Percentiles rank a stretch among this genome's conserved stretches.
Evolutionary conservation across 1,140 invertebrate species (phyloP).

Genomic region (Meloidogyne chitwoodi): DNA sequence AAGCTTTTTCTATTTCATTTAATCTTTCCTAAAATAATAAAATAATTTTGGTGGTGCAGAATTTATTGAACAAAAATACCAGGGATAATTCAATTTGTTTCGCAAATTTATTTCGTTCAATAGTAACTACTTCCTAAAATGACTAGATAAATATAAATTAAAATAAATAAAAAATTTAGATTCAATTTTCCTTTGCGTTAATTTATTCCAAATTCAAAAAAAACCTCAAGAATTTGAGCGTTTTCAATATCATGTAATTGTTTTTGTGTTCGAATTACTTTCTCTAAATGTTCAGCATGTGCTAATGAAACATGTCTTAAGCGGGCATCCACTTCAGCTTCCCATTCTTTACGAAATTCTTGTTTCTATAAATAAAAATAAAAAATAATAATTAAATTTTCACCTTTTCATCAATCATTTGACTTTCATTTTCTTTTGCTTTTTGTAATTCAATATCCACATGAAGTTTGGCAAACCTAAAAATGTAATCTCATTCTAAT

Average conservation of each 20-base stretch:
- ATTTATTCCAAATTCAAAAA: constrained; percentile 33
- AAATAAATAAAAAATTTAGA: background rate
- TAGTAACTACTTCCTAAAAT: constrained; percentile 59
- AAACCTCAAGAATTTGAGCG: constrained; percentile 68
- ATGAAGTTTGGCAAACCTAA: constrained; percentile 20
- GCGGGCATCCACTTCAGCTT: constrained; percentile 73
- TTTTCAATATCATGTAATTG: constrained; percentile 69
- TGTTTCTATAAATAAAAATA: background rate
- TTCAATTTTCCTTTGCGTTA: background rate
- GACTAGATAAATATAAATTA: constrained; percentile 4
- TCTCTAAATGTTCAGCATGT: constrained; percentile 76
- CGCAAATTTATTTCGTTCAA: constrained; percentile 71
- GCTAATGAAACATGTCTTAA: constrained; percentile 75
- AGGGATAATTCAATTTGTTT: constrained; percentile 75
- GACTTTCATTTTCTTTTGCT: constrained; percentile 21
- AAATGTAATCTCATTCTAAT: background rate
- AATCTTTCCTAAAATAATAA: constrained; percentile 67
- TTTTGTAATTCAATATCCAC: constrained; percentile 38
- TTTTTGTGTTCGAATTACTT: constrained; percentile 71
- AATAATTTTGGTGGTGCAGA: no score
- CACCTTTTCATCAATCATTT: constrained; percentile 61
- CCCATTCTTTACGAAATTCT: constrained; percentile 66
- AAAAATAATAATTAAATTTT: constrained; percentile 12
- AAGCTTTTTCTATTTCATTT: constrained; percentile 78
- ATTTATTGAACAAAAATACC: background rate